Evolutionary conservation across 2,113 vertebrate genomes (phyloP), one percentile per base, ranked within the genome.

Genomic region (Phainopepla nitens): DNA sequence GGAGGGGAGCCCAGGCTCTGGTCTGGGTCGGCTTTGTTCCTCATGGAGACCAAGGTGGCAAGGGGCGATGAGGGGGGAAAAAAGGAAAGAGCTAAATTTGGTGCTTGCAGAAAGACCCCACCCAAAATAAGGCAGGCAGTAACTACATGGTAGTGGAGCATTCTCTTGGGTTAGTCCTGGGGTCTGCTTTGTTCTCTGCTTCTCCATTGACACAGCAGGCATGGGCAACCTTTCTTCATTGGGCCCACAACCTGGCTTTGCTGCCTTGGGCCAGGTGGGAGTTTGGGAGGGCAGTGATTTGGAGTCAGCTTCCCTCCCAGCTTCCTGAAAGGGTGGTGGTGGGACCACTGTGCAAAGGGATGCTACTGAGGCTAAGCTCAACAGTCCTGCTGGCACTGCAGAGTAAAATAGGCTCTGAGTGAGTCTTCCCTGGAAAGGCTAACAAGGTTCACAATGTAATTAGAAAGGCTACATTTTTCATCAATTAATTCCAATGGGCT

Each of bases 141-240:
- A 44, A 61, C 33, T 49, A 8, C 31, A 9, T 0, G 1, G n/a
- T 2, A 1, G 33, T 5, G 6, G 36, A 64, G 33, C 1, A 1
- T 29, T 72, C 66, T 71, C 57, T 36, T 71, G 47, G 47, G 19
- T 6, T 7, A 4, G 45, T 73, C 31, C 24, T 8, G 6, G 41
- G 23, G 11, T 84, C 24, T 78, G 31, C 69, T 53, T 77, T 13
- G 0, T 80, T 84, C 36, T 36, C 54, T 61, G 36, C 41, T 87
- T 4, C 16, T 17, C 27, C 0, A 0, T 65, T 50, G 64, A 29
- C 19, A 45, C 8, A 5, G 18, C 4, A 6, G 24, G 33, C 31
- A n/a, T 53, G 58, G 28, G 45, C 1, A 8, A 31, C 72, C 82
- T 81, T 50, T 49, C 22, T 65, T 39, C 14, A 15, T 2, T 16